Evolutionary conservation across 1,140 invertebrate genomes (phyloP), one percentile per base, ranked within the genome.

Genomic region (roundworm (Caenorhabditis elegans)): DNA sequence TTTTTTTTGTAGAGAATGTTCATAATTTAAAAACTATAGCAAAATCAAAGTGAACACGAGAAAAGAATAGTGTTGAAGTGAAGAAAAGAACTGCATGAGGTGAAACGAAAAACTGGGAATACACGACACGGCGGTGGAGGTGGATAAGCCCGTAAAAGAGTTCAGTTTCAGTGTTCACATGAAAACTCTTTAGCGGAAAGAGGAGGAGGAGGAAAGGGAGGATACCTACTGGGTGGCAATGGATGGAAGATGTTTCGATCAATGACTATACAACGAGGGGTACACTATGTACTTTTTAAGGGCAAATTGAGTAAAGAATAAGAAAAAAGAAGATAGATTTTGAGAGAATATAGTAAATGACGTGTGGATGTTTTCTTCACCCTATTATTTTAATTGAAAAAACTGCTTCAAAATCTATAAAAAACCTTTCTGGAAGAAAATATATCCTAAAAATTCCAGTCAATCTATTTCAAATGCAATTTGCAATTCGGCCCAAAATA

Each of bases 111-210:
- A 28, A 70, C 55, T 60, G n/a, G 31, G 6, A 8, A 28, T 26
- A 24, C 17, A 60, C 6, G 28, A 60, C 11, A 8, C 39, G 39
- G 5, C 5, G 15, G 39, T 8, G 15, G 39, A 34, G 55, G 31
- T 28, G 55, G 55, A 60, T 60, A 60, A 39, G 31, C 26, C 60
- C 60, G 60, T 70, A 70, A 70, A 70, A 70, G 60, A 70, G 60
- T 70, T 70, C 60, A 70, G 60, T 70, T 70, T 70, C 60, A 70
- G 60, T 70, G 60, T 70, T 70, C 60, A 70, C 53, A 60, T 10
- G 60, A 70, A 70, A 70, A 70, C 60, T 70, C 60, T 70, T 70
- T 70, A 70, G n/a, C 60, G 60, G 60, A 34, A 39, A 28, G 15
- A 26, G 49, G 15, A 15, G 49, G 49, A 26, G 22, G 22, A n/a